Evolutionary conservation across 2,113 vertebrate species (phyloP), one percentile per base, ranked within the genome.

Genomic region (Myrmecophaga tridactyla): DNA sequence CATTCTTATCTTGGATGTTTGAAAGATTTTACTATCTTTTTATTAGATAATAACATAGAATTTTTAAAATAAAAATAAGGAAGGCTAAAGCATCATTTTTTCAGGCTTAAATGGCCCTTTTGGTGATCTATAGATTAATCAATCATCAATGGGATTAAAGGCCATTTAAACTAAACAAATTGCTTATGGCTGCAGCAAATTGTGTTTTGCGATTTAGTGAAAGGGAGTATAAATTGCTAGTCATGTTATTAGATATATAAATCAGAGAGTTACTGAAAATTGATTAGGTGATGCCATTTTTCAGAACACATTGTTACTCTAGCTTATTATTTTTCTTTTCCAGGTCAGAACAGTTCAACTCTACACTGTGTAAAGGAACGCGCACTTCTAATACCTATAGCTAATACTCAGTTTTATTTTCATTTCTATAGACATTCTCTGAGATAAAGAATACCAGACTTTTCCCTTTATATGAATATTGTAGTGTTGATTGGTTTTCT

Each of bases 231-330:
- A 98, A 98, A 98, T 98, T 98, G 97, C 97, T 96, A 97, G 96
- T 97, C 89, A 95, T 97, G 82, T 98, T 98, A 98, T 98, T 97
- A 97, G 92, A 97, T 87, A 94, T 97, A 98, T 98, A 98, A 98
- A 98, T 98, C 98, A 98, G 96, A 95, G 92, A 96, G 76, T 98
- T 98, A 98, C 96, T 96, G 84, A 97, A 98, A 98, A 98, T 98
- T 98, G 96, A 98, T 98, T 97, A 98, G 94, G 94, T 65, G 97
- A 97, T 97, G 97, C 85, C 75, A 97, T 97, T 96, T 97, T 98
- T 97, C 95, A 96, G 78, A 97, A 96, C 89, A 97, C 87, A 94
- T 96, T 97, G 86, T 98, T 98, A 95, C 88, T 96, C 89, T 89
- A 90, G 88, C 18, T 96, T 96, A 97, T 98, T 98, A 97, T 97